Base-by-base conservation (phyloP, 2,113 vertebrate species). In the Vulpes vulpes region DNA sequence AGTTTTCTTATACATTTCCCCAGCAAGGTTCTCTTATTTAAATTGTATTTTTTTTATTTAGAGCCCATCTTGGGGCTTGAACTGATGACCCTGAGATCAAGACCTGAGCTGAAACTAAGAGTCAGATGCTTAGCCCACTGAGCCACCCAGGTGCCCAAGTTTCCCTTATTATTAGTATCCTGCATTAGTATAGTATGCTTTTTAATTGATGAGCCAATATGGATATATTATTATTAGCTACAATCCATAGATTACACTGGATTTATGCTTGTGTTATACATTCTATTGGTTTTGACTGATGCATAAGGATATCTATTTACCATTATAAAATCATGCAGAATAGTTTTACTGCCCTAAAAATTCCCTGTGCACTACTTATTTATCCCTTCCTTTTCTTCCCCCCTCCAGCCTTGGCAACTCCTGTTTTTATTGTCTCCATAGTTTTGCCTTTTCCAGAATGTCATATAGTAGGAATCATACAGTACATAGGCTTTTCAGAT, bases 211-310 rank as follows among this genome's bases (percentile, higher is more conserved):
- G 49, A 91, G 12, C 17, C n/a, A 57, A 1, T 76, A 64, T 78
- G 69, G 55, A 79, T 35, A 64, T 17, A 67, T 71, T 91, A 82
- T 87, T 91, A 81, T 74, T 79, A 60, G 57, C 27, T 60, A 43
- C 76, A 83, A 51, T 69, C 94, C 49, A 43, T n/a, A 88, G 60
- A 62, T 87, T 76, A 82, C 9, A 20, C 59, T 86, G 59, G 11
- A 30, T 73, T 92, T 64, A 35, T 20, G 83, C 16, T 88, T 90
- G 30, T 93, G 65, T 69, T 53, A 38, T 93, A 27, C 12, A 55
- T 95, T 81, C 57, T 86, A 0, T 86, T 19, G 25, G 57, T 67
- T 90, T 91, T 90, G 57, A 32, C 38, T 81, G 49, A 76, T 43
- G 35, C 27, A 15, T 38, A 53, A 38, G 65, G 82, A 73, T 35